These are phyloP conservation scores for Nothoprocta pentlandii DNA, from an alignment of 2,113 vertebrate genomes.

Conservation along the genomic window DNA sequence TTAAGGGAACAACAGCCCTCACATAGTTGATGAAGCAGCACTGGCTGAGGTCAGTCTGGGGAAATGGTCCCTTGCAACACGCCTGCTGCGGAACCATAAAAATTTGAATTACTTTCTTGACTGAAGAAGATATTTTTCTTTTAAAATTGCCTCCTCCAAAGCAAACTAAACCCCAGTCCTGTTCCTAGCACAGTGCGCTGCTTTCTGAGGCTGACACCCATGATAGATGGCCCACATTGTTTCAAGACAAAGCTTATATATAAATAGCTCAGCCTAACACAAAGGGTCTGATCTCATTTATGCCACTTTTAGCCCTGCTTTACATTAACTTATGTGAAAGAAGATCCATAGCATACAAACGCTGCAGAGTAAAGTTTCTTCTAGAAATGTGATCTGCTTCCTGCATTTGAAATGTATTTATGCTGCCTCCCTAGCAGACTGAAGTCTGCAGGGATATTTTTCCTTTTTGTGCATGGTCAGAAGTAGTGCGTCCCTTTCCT, in stretches of 20 bases:
- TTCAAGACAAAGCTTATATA: constrained; percentile 62
- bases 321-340: constrained; percentile 30
- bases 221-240: constrained; percentile 45
- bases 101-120: not conserved
- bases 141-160: not conserved
- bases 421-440: not conserved
- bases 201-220: not conserved
- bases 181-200: not conserved
- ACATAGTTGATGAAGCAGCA: not conserved
- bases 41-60: not conserved
- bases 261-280: constrained; percentile 48
- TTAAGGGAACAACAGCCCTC: constrained; percentile 13
- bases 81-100: not conserved
- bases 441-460: not conserved
- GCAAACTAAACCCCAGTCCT: not conserved
- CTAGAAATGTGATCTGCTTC: not conserved
- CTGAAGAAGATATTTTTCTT: not conserved
- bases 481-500: not conserved
- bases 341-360: not conserved
- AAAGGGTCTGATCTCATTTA: constrained; percentile 31
- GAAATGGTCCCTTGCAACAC: not conserved
- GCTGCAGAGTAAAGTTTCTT: constrained; percentile 16
- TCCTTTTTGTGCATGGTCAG: not conserved
- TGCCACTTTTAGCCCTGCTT: constrained; percentile 40
- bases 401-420: constrained; percentile 45